Conservation (phyloP, 2,888 invertebrate genomes). For the Pteria penguin region DNA sequence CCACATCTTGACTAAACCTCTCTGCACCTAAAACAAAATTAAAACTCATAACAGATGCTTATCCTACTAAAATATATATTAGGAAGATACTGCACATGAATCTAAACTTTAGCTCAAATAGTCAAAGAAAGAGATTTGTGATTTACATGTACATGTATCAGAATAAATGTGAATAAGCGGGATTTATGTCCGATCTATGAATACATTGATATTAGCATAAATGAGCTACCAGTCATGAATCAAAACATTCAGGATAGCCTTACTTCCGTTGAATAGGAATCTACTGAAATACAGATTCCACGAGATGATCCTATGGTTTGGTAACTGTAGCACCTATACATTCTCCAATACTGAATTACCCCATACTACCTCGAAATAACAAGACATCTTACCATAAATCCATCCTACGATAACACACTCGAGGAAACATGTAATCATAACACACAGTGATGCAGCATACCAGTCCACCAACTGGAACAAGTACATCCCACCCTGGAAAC, state of each 20-base stretch:
- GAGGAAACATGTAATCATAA: constrained; percentile 77
- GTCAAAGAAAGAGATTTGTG: not conserved
- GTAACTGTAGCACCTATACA: no score
- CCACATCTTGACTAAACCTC: constrained; percentile 37
- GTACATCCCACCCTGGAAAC: constrained; percentile 81
- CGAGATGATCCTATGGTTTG: no score
- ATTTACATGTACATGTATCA: no score
- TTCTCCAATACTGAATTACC: no score
- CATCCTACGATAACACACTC: constrained; percentile 78
- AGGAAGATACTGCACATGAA: not conserved
- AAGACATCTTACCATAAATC: constrained; percentile 77
- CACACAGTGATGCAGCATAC: constrained; percentile 78
- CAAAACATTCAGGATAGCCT: no score
- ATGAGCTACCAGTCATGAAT: no score
- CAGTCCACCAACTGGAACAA: constrained; percentile 79
- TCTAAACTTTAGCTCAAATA: not conserved
- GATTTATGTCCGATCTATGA: no score
- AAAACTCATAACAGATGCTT: not conserved
- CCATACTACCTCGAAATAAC: no score
- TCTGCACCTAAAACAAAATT: constrained; percentile 34
- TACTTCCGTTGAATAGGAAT: no score
- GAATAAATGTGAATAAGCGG: no score
- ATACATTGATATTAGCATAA: no score
- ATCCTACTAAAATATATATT: not conserved
- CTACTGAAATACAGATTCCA: no score